Percentiles rank a stretch among this genome's conserved stretches.
phyloP scores from a whole-genome alignment of 1,140 invertebrate species.

The Drosophila rhopaloa region DNA sequence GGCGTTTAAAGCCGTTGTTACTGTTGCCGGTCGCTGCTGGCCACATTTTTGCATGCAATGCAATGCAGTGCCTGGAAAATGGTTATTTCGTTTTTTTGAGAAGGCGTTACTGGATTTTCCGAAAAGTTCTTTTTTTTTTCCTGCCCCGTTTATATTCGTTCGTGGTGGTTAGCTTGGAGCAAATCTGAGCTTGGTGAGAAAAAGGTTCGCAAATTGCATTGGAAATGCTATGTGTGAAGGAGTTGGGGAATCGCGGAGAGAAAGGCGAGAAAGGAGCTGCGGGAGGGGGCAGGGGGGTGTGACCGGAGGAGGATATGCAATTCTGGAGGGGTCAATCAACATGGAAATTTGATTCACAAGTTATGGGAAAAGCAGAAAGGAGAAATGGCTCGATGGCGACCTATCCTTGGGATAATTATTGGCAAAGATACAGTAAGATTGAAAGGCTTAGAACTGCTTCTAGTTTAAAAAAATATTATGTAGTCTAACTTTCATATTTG shows the following conservation, averaged over 20 bases:
- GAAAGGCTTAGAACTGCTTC: no score
- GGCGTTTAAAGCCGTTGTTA: constrained; percentile 51
- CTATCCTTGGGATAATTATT: not conserved
- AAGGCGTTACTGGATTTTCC: constrained; percentile 74
- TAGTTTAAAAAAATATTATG: no score
- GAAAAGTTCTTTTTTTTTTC: constrained; percentile 30
- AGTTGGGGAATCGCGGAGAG: constrained; percentile 7
- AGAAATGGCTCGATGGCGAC: not conserved
- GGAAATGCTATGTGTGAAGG: constrained; percentile 48
- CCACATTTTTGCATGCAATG: constrained; percentile 78
- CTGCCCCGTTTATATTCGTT: constrained; percentile 30
- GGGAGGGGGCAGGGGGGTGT: not conserved
- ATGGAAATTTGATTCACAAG: constrained; percentile 55
- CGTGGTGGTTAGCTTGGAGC: constrained; percentile 58
- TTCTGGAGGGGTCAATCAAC: constrained; percentile 51
- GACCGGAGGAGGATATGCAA: constrained; percentile 45
- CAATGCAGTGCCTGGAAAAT: constrained; percentile 65
- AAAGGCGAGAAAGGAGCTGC: constrained; percentile 20
- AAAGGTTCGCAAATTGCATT: constrained; percentile 64
- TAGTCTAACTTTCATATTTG: no score
- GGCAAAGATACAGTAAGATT: no score
- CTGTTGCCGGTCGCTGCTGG: constrained; percentile 15
- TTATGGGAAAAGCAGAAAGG: constrained; percentile 41
- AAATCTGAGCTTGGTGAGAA: constrained; percentile 59
- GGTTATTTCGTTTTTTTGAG: constrained; percentile 62